A percentile compares a stretch with the other conserved stretches of the same genome.
phyloP scores from a whole-genome alignment of 2,888 invertebrate genomes.

The Lamellibrachia satsuma region DNA sequence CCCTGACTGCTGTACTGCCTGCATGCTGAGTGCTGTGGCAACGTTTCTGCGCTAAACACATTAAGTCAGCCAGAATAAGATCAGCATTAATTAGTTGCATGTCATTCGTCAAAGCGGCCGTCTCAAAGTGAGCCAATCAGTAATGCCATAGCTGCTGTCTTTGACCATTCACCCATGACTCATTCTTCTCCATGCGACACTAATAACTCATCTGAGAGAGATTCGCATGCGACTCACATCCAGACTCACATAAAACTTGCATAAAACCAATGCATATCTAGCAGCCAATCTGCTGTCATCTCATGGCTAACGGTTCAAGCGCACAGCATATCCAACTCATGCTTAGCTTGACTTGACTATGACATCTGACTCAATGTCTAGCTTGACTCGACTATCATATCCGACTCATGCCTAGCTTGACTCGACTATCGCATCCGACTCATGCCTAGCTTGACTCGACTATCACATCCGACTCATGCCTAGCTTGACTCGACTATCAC shows the following conservation, averaged over 20 bases:
- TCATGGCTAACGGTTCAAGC: not conserved
- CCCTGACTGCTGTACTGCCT: not conserved
- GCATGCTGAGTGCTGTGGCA: not conserved
- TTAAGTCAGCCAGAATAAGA: not conserved
- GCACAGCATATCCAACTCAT: not conserved
- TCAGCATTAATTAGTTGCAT: not conserved
- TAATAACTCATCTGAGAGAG: not conserved
- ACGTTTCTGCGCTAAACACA: not conserved
- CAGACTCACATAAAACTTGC: not conserved
- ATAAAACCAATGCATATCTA: not conserved
- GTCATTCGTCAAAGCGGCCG: not conserved
- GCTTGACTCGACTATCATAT: not conserved
- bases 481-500: not conserved
- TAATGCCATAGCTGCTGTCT: not conserved
- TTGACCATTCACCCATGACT: not conserved
- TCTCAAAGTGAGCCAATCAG: conserved; percentile 13
- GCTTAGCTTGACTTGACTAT: too few species aligned
- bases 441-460: not conserved
- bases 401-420: not conserved
- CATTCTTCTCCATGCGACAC: not conserved
- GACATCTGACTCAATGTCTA: too few species aligned
- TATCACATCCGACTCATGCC: too few species aligned
- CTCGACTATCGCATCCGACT: not conserved
- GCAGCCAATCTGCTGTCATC: not conserved
- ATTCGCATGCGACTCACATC: not conserved